phyloP scores from a whole-genome alignment of 2,797 vertebrate genomes.

The Numenius phaeopus region DNA sequence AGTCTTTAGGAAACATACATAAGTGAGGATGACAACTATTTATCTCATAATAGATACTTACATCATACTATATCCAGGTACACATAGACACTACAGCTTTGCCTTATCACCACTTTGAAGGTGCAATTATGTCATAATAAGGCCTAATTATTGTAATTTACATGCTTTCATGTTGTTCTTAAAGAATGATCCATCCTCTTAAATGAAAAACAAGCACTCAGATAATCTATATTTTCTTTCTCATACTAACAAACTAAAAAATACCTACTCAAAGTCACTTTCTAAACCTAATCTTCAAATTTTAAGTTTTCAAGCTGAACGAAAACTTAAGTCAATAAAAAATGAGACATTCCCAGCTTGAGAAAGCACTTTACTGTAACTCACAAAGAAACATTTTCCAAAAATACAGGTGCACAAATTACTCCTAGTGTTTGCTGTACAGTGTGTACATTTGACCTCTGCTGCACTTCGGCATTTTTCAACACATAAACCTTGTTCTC shows the following conservation, averaged over 20 bases:
- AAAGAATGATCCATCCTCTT: neutral
- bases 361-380: conserved; percentile 50
- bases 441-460: conserved; percentile 49
- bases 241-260: neutral
- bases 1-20: neutral
- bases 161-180: neutral
- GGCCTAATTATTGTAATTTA: conserved; percentile 1
- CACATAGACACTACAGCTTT: conserved; percentile 61
- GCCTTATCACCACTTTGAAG: conserved; percentile 66
- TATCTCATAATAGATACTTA: neutral
- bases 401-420: conserved; percentile 63
- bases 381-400: conserved; percentile 49
- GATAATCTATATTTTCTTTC: neutral
- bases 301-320: conserved; percentile 36
- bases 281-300: neutral
- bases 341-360: conserved; percentile 41
- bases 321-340: conserved; percentile 67
- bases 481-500: conserved; percentile 63
- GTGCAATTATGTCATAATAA: conserved; percentile 72
- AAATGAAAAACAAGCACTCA: neutral
- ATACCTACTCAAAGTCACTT: neutral
- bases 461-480: conserved; percentile 5
- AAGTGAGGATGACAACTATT: conserved; percentile 1
- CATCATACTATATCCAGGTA: conserved; percentile 52
- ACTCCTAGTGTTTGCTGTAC: conserved; percentile 50